Conservation (phyloP, 2,113 vertebrate genomes). For the Steatornis caripensis region DNA sequence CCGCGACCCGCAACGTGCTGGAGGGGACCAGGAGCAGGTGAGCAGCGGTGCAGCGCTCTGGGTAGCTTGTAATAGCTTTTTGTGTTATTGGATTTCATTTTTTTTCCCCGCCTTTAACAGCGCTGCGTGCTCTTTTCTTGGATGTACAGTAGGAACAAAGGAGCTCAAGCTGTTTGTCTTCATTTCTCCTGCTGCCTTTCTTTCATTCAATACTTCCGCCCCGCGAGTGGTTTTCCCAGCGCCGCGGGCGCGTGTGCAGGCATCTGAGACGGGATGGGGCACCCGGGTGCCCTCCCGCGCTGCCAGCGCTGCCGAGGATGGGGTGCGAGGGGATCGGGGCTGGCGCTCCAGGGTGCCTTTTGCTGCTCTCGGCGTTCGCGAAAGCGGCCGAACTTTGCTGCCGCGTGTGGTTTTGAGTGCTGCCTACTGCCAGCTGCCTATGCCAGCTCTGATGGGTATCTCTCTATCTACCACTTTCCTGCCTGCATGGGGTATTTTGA, state of each 20-base stretch:
- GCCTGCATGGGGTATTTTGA: not conserved
- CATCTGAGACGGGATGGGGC: not conserved
- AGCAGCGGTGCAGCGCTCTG: rapidly evolving
- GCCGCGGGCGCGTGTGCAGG: rapidly evolving
- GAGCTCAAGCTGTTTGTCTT: not conserved
- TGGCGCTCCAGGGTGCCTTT: rapidly evolving
- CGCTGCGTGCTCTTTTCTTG: not conserved
- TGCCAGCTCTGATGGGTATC: not conserved
- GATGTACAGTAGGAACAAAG: not conserved
- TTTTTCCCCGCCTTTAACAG: not conserved
- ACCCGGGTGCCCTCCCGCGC: not conserved
- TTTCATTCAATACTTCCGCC: not conserved
- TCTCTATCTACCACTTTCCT: not conserved
- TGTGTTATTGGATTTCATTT: not conserved
- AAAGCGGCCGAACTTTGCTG: not conserved
- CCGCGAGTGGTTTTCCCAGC: rapidly evolving
- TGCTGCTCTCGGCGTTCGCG: rapidly evolving
- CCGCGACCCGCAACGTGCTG: rapidly evolving
- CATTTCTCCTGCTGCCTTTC: not conserved
- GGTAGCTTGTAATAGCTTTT: not conserved
- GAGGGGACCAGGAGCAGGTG: not conserved
- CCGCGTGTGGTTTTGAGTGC: not conserved
- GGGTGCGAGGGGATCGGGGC: too few species aligned
- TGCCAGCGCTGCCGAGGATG: not conserved
- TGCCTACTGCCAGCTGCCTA: not conserved